These are phyloP conservation scores for Tretioscincus oriximinensis DNA, from an alignment of 2,113 vertebrate species.

Conservation along the genomic window DNA sequence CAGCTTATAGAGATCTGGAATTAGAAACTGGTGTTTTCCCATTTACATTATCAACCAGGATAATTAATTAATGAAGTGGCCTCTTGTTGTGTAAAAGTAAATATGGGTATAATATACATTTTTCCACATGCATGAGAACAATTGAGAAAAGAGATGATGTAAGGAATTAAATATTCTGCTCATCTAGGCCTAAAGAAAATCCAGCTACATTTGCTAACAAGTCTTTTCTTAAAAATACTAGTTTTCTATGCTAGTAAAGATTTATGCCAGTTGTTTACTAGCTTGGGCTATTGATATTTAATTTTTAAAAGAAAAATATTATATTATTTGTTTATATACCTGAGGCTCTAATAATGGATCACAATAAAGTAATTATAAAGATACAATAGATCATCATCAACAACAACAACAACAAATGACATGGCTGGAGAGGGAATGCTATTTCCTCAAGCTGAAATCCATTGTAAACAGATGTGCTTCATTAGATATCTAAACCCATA, in stretches of 20 bases:
- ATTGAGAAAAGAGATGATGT: conserved; percentile 22
- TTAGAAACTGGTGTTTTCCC: neutral
- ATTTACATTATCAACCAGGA: neutral
- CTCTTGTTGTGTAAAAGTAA: neutral
- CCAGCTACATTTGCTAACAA: conserved; percentile 34
- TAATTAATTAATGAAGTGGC: neutral
- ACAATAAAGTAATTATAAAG: no score
- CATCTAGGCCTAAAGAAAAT: conserved; percentile 25
- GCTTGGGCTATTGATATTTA: neutral
- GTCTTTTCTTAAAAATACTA: conserved; percentile 15
- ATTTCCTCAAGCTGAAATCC: no score
- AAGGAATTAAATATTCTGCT: conserved; percentile 21
- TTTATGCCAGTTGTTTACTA: neutral
- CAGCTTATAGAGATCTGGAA: conserved; percentile 24
- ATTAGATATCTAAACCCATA: no score
- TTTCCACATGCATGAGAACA: conserved; percentile 6
- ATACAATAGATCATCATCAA: no score
- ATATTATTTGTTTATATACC: neutral
- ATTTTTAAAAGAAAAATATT: neutral
- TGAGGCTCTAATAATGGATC: no score
- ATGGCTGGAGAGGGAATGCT: no score
- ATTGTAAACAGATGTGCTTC: no score
- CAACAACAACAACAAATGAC: no score
- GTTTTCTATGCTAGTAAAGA: conserved; percentile 51
- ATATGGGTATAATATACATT: conserved; percentile 1